A percentile compares a stretch with the other conserved stretches of the same genome.
Evolutionary conservation across 2,888 invertebrate genomes (phyloP).

Genomic region (Mimumesa dahlbomi): DNA sequence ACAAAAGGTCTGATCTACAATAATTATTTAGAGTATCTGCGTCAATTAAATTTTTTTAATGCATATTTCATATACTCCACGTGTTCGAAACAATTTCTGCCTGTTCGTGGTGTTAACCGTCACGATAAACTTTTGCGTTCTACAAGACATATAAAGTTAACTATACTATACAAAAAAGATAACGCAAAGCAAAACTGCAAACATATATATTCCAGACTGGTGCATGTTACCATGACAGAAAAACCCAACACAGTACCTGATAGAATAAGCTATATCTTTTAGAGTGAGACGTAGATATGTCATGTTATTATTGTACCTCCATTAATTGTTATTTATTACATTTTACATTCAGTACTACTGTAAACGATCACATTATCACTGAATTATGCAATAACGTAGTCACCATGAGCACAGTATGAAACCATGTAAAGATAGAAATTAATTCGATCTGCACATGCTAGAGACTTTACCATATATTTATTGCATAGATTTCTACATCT

Average conservation of each 20-base stretch:
- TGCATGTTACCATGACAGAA: slow-evolving; percentile 80
- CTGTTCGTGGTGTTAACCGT: slow-evolving; percentile 28
- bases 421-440: slow-evolving; percentile 59
- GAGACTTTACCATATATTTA: slow-evolving; percentile 61
- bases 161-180: slow-evolving; percentile 48
- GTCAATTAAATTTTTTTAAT: slow-evolving; percentile 4
- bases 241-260: slow-evolving; percentile 80
- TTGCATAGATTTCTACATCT: slow-evolving; percentile 56
- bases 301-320: slow-evolving; percentile 79
- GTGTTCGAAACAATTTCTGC: too few species aligned
- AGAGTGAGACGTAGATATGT: slow-evolving; percentile 78
- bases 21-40: neutral
- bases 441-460: slow-evolving; percentile 57
- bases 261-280: slow-evolving; percentile 80
- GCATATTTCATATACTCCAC: slow-evolving; percentile 18
- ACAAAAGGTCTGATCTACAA: too few species aligned
- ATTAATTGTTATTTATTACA: slow-evolving; percentile 79
- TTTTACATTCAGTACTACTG: slow-evolving; percentile 75
- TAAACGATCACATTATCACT: slow-evolving; percentile 61
- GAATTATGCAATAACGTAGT: slow-evolving; percentile 70
- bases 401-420: slow-evolving; percentile 62
- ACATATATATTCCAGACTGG: slow-evolving; percentile 77
- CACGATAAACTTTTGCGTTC: slow-evolving; percentile 30
- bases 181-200: slow-evolving; percentile 47
- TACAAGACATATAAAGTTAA: slow-evolving; percentile 51